phyloP scores from a whole-genome alignment of 2,113 vertebrate species.

The Siniperca chuatsi region DNA sequence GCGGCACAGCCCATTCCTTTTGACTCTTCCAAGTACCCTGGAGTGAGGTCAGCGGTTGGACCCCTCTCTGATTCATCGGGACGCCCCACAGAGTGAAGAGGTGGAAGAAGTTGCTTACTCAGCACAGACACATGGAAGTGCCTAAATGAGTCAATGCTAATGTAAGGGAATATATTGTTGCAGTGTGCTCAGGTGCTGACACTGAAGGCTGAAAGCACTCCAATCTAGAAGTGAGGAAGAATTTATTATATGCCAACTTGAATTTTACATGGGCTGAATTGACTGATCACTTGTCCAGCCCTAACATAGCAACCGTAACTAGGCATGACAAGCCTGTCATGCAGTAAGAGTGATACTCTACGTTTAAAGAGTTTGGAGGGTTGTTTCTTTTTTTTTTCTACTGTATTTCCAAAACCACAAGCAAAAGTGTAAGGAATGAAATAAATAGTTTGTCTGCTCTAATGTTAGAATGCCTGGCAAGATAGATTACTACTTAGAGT shows the following conservation, averaged over 20 bases:
- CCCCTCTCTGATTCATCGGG: not conserved
- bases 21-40: not conserved
- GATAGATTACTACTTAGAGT: too few species aligned
- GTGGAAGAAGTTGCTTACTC: slow-evolving; percentile 6
- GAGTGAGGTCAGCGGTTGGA: not conserved
- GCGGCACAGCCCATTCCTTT: not conserved
- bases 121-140: not conserved
- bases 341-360: not conserved
- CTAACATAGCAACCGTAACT: not conserved
- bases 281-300: not conserved
- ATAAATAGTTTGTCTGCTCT: too few species aligned
- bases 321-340: not conserved
- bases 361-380: not conserved
- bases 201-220: not conserved
- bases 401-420: not conserved
- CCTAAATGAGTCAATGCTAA: not conserved
- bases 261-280: not conserved
- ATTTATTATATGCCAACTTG: not conserved
- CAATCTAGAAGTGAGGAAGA: not conserved
- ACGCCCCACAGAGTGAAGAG: not conserved
- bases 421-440: too few species aligned
- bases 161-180: not conserved
- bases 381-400: not conserved
- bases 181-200: too few species aligned
- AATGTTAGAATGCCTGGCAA: too few species aligned